A percentile compares a stretch with the other conserved stretches of the same genome.
Evolutionary conservation across 2,888 invertebrate genomes (phyloP).

Genomic region (Brachynemurus nebulosus): DNA sequence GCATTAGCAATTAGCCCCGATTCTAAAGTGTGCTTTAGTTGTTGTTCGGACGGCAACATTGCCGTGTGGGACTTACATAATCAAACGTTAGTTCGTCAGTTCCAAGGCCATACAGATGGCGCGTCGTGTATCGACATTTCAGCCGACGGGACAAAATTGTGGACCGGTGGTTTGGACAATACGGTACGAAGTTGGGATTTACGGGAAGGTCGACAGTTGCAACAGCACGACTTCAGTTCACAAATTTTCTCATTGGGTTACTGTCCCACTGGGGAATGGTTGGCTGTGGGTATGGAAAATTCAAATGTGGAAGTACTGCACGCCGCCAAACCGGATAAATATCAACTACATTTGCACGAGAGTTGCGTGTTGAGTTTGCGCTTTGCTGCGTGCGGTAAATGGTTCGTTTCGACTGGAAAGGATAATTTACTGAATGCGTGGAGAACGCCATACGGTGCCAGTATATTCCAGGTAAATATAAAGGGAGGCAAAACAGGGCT

Average conservation of each 20-base stretch:
- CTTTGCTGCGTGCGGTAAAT: conserved; percentile 93
- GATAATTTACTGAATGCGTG: conserved; percentile 95
- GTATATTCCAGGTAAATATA: conserved; percentile 84
- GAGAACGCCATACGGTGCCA: conserved; percentile 96
- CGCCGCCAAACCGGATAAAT: conserved; percentile 84
- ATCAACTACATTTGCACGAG: conserved; percentile 91
- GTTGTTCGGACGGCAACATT: conserved; percentile 96
- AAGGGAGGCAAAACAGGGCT: too few species aligned
- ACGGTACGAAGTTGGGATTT: conserved; percentile 96
- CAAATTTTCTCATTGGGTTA: conserved; percentile 78
- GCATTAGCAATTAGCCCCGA: conserved; percentile 95
- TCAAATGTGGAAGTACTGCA: conserved; percentile 91
- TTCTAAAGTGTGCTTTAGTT: conserved; percentile 95
- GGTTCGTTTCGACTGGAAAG: conserved; percentile 99
- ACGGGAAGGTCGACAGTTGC: conserved; percentile 80
- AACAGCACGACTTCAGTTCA: conserved; percentile 91
- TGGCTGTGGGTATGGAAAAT: conserved; percentile 98
- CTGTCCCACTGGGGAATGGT: conserved; percentile 93
- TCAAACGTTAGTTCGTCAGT: conserved; percentile 83
- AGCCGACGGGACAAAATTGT: conserved; percentile 75
- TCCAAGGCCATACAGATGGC: conserved; percentile 95
- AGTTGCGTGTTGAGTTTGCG: conserved; percentile 90
- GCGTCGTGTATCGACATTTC: conserved; percentile 97
- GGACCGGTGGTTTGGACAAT: conserved; percentile 93
- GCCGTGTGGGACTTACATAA: conserved; percentile 91